A percentile compares a stretch with the other conserved stretches of the same genome.
These are phyloP conservation scores for Piscicola geometra DNA, from an alignment of 2,888 invertebrate species.

Conservation along the genomic window DNA sequence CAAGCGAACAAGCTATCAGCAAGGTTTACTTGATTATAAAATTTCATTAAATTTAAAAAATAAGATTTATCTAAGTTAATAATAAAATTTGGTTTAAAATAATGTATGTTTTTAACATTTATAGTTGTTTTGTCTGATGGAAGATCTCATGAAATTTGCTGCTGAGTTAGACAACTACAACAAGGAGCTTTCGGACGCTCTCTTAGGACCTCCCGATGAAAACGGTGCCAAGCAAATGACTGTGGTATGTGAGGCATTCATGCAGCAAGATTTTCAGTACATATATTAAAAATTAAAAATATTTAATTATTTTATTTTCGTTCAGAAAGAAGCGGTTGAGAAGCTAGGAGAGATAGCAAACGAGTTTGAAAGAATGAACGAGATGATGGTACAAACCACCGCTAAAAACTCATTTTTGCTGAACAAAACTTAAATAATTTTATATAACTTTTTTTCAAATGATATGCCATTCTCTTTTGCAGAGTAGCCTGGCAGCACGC, in stretches of 20 bases:
- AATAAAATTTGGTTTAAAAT: neutral
- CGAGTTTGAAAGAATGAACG: conserved; percentile 10
- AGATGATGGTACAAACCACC: conserved; percentile 15
- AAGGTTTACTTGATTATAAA: neutral
- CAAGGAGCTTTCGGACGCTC: conserved; percentile 30
- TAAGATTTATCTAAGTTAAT: neutral
- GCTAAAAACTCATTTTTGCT: neutral
- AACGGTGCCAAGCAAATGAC: conserved; percentile 1
- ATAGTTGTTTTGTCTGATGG: conserved; percentile 30
- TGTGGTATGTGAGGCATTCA: neutral
- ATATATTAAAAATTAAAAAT: no score
- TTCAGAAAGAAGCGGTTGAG: conserved; percentile 15
- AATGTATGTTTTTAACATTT: neutral
- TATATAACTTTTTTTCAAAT: neutral
- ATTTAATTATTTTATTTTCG: neutral
- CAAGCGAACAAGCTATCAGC: conserved; percentile 17
- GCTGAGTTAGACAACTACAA: conserved; percentile 26
- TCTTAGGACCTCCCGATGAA: conserved; percentile 7
- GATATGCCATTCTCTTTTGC: no score
- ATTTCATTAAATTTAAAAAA: neutral
- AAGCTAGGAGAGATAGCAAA: conserved; percentile 6
- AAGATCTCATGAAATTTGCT: conserved; percentile 30
- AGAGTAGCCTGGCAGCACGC: conserved; percentile 11
- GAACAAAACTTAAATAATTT: neutral
- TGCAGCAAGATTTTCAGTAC: neutral